These are phyloP conservation scores for Cricetomys ansorgei DNA, from an alignment of 2,113 vertebrate genomes.

Conservation along the genomic window DNA sequence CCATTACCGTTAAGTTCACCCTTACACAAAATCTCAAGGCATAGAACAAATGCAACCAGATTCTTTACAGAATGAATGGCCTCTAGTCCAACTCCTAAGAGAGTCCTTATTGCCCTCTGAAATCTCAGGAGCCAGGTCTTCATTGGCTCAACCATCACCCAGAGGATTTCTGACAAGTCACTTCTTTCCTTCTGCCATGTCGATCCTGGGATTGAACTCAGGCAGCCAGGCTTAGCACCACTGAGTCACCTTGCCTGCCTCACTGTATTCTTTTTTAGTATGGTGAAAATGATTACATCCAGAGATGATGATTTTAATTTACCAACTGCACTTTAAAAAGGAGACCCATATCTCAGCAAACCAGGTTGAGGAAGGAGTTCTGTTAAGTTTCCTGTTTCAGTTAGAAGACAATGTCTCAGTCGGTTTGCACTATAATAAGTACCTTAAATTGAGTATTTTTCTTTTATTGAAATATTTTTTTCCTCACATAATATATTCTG, in stretches of 20 bases:
- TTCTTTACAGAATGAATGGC: too few species aligned
- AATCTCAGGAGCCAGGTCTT: not conserved
- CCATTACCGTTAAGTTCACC: too few species aligned
- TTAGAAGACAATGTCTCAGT: not conserved
- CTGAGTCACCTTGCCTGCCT: not conserved
- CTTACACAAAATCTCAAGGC: too few species aligned
- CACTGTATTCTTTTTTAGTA: not conserved
- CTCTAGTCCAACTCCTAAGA: too few species aligned
- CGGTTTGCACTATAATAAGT: not conserved
- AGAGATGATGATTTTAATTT: not conserved
- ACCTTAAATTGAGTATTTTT: not conserved
- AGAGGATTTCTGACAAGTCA: not conserved
- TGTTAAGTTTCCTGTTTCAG: not conserved
- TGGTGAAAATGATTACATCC: not conserved
- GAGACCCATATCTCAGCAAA: not conserved
- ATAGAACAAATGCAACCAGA: too few species aligned
- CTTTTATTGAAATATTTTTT: not conserved
- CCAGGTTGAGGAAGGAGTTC: accelerated
- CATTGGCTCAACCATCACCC: not conserved
- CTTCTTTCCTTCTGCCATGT: not conserved
- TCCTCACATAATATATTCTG: not conserved
- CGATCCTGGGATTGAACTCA: not conserved
- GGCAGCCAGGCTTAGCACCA: not conserved
- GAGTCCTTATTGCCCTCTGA: not conserved
- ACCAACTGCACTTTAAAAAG: too few species aligned